Base-by-base conservation (phyloP, 2,888 invertebrate species). In the Dasypogon diadema region DNA sequence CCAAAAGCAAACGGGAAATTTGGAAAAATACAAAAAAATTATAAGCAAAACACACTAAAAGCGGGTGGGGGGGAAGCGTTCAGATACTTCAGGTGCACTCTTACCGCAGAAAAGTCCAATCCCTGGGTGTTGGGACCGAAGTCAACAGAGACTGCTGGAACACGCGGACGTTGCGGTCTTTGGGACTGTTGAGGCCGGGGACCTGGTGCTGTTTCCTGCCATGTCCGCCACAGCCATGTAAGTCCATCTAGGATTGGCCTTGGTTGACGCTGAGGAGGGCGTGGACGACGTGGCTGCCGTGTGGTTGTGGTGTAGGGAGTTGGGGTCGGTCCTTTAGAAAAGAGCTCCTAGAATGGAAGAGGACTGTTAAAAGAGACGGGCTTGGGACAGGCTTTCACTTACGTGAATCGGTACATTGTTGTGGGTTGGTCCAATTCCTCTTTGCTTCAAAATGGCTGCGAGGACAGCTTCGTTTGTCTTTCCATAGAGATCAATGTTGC, bases 371-470 rank as follows among this genome's bases (percentile, higher is more conserved):
- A 3, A 30, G 30, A 30, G 30, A 30, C 3, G n/a, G n/a, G n/a
- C n/a, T n/a, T n/a, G n/a, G n/a, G n/a, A n/a, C n/a, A n/a, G n/a
- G n/a, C 3, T 48, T n/a, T 37, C 10, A 79, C 80, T 82, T 79
- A 84, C 82, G 76, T 81, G 81, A 24, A 82, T 76, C 34, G 82
- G 83, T n/a, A 83, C 75, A 56, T 82, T 81, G 76, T 82, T 82
- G 34, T 81, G 91, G n/a, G 90, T 88, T 2, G 93, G 92, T 76
- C 90, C 91, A 80, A 92, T 92, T 48, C 92, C 92, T 82, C 91
- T 90, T 80, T 92, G 90, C 85, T 92, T 92, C 63, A 92, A 85
- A 74, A 92, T 84, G 2, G 92, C 91, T 0, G 92, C 92, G 24
- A 92, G 87, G 77, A 92, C 85, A 0, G 92, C 92, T 77, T 92